Base-by-base conservation (phyloP, 2,888 invertebrate genomes). In the Polyommatus icarus region DNA sequence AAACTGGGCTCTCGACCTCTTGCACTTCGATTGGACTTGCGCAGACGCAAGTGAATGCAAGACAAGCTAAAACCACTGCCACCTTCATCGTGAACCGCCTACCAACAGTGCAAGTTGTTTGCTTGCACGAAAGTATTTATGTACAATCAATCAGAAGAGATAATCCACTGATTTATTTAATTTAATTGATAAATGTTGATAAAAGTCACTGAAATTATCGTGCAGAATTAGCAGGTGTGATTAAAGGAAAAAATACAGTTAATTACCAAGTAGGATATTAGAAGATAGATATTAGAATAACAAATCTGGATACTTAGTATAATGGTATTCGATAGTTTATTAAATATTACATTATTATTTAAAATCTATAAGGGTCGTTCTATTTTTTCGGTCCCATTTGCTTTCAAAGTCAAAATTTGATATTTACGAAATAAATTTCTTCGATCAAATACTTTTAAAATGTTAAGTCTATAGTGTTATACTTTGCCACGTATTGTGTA, bases 1-100 rank as follows among this genome's bases (percentile, higher is more conserved):
- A 86, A 5, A 84, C 86, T 3, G 84, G 83, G 67, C 83, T 83
- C 15, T 73, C 71, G 12, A 18, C 72, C 40, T 73, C 73, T 18
- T 75, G 50, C 36, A 73, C 20, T 29, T 79, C 61, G n/a, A 80
- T 77, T 6, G 78, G 15, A 5, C 75, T 79, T 20, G 79, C 77
- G 76, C 71, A 79, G 8, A 71, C 57, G 18, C 76, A 78, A 15
- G 79, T 76, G 36, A 73, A 73, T 59, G 75, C 57, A 10, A 79
- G 24, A 24, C 75, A 78, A 46, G 78, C 40, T 15, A 79, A 24
- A 59, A 78, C n/a, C 5, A 79, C 15, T 46, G 67, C 40, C 7
- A 57, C 50, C 59, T 79, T 79, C 79, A 79, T 79, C 59, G 40
- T 78, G 78, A 6, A 67, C 5, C 67, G 29, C 4, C 12, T 15